Percentiles rank a stretch among this genome's conserved stretches.
Evolutionary conservation across 2,888 invertebrate genomes (phyloP).

Genomic region (Archips xylosteana): DNA sequence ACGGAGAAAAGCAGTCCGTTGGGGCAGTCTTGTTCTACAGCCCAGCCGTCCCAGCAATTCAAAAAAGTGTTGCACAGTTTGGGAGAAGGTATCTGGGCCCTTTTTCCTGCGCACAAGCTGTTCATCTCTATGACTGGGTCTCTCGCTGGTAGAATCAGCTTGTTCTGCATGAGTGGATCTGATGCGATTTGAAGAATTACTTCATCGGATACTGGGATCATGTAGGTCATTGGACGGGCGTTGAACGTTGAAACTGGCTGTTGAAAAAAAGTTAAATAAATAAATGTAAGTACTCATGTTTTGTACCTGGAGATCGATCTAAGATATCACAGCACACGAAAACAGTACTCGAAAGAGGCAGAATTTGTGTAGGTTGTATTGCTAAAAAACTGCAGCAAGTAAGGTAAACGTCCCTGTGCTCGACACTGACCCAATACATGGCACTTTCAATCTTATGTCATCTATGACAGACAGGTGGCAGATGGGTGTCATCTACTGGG

Average conservation of each 20-base stretch:
- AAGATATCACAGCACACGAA: too few relatives aligned
- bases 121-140: slow-evolving; percentile 67
- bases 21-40: slow-evolving; percentile 88
- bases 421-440: too few relatives aligned
- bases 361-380: too few relatives aligned
- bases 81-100: slow-evolving; percentile 87
- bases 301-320: too few relatives aligned
- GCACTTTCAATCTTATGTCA: too few relatives aligned
- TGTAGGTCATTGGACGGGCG: slow-evolving; percentile 64
- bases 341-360: too few relatives aligned
- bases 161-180: slow-evolving; percentile 72
- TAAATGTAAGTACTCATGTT: not conserved
- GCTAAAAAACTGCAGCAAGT: too few relatives aligned
- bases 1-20: slow-evolving; percentile 86
- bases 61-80: slow-evolving; percentile 87
- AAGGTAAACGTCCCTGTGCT: too few relatives aligned
- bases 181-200: slow-evolving; percentile 70
- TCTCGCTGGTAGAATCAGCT: slow-evolving; percentile 61
- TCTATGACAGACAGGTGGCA: too few relatives aligned
- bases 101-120: slow-evolving; percentile 73
- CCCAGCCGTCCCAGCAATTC: slow-evolving; percentile 90
- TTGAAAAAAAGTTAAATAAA: not conserved
- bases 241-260: slow-evolving; percentile 57
- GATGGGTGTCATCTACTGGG: too few relatives aligned
- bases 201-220: slow-evolving; percentile 75